Evolutionary conservation across 2,113 vertebrate species (phyloP), one percentile per base, ranked within the genome.

Genomic region (Neogale vison): DNA sequence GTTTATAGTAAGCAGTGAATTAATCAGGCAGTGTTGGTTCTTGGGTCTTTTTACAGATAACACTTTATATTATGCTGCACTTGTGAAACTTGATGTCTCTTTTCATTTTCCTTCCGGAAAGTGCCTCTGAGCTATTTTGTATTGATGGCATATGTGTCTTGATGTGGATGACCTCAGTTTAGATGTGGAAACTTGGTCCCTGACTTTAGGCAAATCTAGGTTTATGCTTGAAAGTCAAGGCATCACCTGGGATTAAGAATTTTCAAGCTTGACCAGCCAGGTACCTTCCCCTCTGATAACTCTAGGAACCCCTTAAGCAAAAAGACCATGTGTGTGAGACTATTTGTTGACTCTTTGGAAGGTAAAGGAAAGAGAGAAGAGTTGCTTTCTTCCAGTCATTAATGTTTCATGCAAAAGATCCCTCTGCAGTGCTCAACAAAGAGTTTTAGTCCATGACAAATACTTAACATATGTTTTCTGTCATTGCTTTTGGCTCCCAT

Each of bases 231-330:
- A 88, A 93, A 79, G 23, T 84, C 13, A 50, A 47, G 34, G 26
- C 8, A 55, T 18, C 47, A 21, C 34, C 8, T 31, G 36, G 26
- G 7, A 0, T 69, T 47, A 74, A 52, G 45, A 47, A 0, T 81
- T 88, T 93, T 52, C 87, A 98, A 97, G 96, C 76, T 97, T 93
- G 97, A 31, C 17, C 26, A 55, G n/a, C 34, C 6, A 10, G 57
- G 0, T 52, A 67, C 42, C 42, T 50, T 47, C 71, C 74, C 31
- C 71, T 96, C 59, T 47, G 34, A 26, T 1, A 52, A 45, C 42
- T 92, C 7, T 4, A 18, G 69, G 29, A 14, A 84, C 10, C 39
- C 36, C 39, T 95, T 57, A 50, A 98, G 23, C 29, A 85, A 45
- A 89, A 72, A 12, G 71, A 31, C 4, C 13, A 0, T 7, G 1